phyloP scores from a whole-genome alignment of 2,113 vertebrate species.

The Pholis gunnellus region DNA sequence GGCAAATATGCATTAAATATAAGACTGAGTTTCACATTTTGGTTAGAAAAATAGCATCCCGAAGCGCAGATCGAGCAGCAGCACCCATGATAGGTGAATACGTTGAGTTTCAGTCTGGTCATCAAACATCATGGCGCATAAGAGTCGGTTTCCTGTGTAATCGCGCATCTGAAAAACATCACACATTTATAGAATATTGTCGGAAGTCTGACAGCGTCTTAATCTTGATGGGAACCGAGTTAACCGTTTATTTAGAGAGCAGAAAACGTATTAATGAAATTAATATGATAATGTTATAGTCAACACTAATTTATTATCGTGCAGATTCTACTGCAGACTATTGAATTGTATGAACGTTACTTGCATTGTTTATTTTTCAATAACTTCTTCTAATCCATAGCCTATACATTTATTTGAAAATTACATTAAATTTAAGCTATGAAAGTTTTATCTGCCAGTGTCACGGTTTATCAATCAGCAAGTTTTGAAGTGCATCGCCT shows the following conservation, averaged over 20 bases:
- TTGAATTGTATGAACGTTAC: neutral
- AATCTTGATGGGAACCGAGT: neutral
- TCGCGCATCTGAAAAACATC: constrained; percentile 14
- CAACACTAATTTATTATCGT: neutral
- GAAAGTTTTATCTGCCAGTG: neutral
- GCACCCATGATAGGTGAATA: constrained; percentile 4
- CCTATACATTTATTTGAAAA: neutral
- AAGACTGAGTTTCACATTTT: neutral
- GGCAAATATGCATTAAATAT: neutral
- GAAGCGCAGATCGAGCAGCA: neutral
- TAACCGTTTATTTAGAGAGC: neutral
- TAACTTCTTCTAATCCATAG: neutral
- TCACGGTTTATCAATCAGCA: neutral
- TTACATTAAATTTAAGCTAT: neutral
- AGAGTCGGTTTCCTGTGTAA: constrained; percentile 40
- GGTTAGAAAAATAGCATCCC: neutral
- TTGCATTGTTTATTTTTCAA: neutral
- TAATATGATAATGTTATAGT: neutral
- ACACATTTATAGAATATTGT: constrained; percentile 3
- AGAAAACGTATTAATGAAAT: neutral
- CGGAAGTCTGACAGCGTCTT: neutral
- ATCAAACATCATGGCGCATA: constrained; percentile 27
- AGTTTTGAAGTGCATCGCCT: neutral
- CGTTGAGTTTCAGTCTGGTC: constrained; percentile 6
- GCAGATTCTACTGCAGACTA: neutral